Conservation (phyloP, 2,113 vertebrate genomes). For the Ramphastos sulfuratus region DNA sequence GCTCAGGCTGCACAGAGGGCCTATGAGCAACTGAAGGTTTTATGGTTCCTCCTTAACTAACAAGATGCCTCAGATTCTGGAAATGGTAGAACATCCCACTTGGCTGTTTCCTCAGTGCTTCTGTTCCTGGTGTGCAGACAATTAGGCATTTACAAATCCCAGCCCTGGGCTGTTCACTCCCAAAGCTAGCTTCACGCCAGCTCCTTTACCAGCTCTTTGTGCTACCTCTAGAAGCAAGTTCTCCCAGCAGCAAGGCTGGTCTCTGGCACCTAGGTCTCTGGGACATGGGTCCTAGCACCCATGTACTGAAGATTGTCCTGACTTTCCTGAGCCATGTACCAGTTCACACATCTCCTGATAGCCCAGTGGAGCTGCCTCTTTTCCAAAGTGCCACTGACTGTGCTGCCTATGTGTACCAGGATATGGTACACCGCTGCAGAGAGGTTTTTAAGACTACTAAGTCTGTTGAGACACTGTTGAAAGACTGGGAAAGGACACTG, state of each 20-base stretch:
- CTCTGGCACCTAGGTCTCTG: not conserved
- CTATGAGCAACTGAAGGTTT: slow-evolving; percentile 21
- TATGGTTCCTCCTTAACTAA: not conserved
- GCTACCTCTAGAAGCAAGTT: not conserved
- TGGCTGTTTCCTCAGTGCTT: slow-evolving; percentile 21
- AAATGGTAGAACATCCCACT: not conserved
- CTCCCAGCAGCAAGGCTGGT: not conserved
- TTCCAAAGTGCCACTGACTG: not conserved
- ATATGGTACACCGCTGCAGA: not conserved
- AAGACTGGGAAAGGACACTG: not conserved
- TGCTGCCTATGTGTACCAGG: fast-evolving
- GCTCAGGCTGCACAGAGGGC: not conserved
- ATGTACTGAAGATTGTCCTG: not conserved
- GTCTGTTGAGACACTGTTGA: not conserved
- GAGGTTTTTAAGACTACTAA: not conserved
- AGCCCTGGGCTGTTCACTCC: not conserved
- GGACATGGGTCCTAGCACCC: not conserved
- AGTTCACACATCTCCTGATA: not conserved
- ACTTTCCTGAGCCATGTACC: not conserved
- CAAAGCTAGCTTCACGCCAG: not conserved
- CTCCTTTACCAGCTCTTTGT: not conserved
- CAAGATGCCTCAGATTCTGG: not conserved
- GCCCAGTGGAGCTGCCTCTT: not conserved
- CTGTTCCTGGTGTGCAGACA: not conserved
- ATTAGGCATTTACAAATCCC: not conserved